Evolutionary conservation across 2,888 invertebrate species (phyloP).

Genomic region (Escarpia spicata): DNA sequence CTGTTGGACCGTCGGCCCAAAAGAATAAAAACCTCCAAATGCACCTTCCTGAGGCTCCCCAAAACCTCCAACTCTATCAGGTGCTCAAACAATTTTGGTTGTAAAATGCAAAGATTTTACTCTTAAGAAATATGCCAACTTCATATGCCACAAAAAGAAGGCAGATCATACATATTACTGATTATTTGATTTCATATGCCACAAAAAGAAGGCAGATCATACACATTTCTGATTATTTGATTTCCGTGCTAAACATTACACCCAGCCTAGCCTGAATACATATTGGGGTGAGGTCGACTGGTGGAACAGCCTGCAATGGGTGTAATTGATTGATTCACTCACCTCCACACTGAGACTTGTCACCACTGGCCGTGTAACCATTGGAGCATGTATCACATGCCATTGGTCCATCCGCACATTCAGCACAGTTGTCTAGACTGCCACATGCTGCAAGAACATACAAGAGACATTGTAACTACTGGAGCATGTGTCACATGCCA

Average conservation of each 20-base stretch:
- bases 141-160: neutral
- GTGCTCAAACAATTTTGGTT: too few species aligned
- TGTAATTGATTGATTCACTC: neutral
- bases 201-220: neutral
- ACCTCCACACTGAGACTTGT: constrained; percentile 36
- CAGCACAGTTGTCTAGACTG: constrained; percentile 34
- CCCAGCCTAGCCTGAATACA: neutral
- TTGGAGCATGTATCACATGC: constrained; percentile 31
- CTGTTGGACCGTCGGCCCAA: too few species aligned
- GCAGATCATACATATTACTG: neutral
- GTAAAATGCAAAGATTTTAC: neutral
- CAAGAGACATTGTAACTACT: constrained; percentile 23
- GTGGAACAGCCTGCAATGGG: neutral
- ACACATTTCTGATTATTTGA: neutral
- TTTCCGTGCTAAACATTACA: neutral
- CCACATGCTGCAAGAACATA: neutral
- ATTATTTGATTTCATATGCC: too few species aligned
- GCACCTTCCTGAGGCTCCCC: too few species aligned
- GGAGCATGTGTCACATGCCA: constrained; percentile 29
- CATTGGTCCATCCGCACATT: constrained; percentile 29
- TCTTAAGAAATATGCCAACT: neutral
- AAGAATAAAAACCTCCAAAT: too few species aligned
- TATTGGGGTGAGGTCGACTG: neutral
- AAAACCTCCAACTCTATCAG: too few species aligned
- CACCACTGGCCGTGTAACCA: constrained; percentile 30